phyloP scores from a whole-genome alignment of 2,797 vertebrate genomes.

The Lepidocolaptes lacrymiger region DNA sequence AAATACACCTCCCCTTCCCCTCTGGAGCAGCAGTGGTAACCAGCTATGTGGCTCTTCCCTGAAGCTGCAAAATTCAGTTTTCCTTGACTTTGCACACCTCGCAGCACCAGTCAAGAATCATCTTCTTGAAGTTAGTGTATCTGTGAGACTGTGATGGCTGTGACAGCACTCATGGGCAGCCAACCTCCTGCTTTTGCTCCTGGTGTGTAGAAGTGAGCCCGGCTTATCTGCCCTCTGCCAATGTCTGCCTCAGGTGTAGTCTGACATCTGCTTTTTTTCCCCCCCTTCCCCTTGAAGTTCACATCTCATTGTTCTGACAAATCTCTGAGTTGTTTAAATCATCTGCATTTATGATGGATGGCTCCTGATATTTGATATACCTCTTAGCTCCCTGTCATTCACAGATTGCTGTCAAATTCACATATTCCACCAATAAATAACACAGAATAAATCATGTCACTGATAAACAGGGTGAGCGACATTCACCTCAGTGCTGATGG shows the following conservation, averaged over 20 bases:
- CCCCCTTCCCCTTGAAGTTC: neutral
- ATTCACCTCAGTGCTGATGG: accelerated
- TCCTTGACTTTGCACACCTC: neutral
- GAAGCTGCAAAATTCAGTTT: neutral
- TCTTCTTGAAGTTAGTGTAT: neutral
- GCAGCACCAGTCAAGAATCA: neutral
- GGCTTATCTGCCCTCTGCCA: neutral
- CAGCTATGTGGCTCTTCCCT: neutral
- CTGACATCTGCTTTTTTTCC: neutral
- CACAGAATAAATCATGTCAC: neutral
- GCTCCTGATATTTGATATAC: neutral
- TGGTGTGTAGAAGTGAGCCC: neutral
- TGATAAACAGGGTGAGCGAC: neutral
- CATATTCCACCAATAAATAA: neutral
- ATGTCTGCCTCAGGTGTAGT: neutral
- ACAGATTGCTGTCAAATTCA: constrained; percentile 10
- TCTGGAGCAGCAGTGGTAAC: neutral
- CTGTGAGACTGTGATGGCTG: accelerated
- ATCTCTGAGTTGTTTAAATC: neutral
- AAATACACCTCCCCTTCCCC: neutral
- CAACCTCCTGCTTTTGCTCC: neutral
- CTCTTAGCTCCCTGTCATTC: constrained; percentile 4
- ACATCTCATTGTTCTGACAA: neutral
- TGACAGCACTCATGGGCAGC: neutral
- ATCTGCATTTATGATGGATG: neutral